Conservation (phyloP, 2,888 invertebrate genomes). For the Machimus atricapillus region DNA sequence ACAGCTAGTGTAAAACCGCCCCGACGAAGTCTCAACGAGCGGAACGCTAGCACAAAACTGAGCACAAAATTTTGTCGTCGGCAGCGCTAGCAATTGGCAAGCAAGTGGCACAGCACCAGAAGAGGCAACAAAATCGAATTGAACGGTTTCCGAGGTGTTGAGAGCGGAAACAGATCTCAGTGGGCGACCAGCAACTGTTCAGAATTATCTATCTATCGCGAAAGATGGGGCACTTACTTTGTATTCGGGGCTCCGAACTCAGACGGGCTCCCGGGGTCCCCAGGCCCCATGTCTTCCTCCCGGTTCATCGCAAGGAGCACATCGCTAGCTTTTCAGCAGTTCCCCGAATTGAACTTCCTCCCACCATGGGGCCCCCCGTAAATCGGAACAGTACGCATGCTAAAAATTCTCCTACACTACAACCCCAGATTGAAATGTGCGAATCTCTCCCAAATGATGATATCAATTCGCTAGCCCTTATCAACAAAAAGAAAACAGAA, state of each 20-base stretch:
- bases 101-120: not conserved
- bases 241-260: not conserved
- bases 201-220: slow-evolving; percentile 12
- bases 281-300: not conserved
- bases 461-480: not conserved
- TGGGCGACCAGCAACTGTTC: slow-evolving; percentile 20
- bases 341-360: not conserved
- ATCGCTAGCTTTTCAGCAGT: not conserved
- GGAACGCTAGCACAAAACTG: slow-evolving; percentile 24
- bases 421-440: not conserved
- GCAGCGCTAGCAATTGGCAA: not conserved
- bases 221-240: not conserved
- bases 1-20: not conserved
- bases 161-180: slow-evolving; percentile 29
- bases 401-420: not conserved
- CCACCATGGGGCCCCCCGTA: not conserved
- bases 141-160: slow-evolving; percentile 27
- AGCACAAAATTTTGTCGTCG: not conserved
- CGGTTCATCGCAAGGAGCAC: not conserved
- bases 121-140: slow-evolving; percentile 3
- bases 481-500: slow-evolving; percentile 7
- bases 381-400: not conserved
- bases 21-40: not conserved
- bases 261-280: not conserved
- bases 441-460: not conserved